These are phyloP conservation scores for Pangasius sanitwongsei DNA, from an alignment of 2,797 vertebrate genomes.

Conservation along the genomic window DNA sequence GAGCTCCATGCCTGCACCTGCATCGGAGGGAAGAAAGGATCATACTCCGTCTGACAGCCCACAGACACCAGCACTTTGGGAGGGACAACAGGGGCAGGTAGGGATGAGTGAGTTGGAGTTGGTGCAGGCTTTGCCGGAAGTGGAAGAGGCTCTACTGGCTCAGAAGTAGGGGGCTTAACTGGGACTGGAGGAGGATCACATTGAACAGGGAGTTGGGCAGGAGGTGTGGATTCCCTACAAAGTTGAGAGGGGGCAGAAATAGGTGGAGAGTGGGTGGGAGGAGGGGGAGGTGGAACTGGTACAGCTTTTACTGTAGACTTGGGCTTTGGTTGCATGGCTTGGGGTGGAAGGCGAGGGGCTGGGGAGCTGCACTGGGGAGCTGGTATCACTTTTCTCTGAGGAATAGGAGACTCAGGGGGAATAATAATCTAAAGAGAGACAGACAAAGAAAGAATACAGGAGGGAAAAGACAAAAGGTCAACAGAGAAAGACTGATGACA, in stretches of 20 bases:
- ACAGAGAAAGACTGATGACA: constrained; percentile 32
- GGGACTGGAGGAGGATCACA: constrained; percentile 46
- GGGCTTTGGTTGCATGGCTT: constrained; percentile 47
- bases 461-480: constrained; percentile 53
- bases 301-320: constrained; percentile 50
- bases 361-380: constrained; percentile 59
- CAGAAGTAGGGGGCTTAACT: constrained; percentile 31
- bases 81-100: constrained; percentile 28
- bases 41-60: constrained; percentile 83
- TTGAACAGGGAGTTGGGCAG: constrained; percentile 59
- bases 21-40: constrained; percentile 69
- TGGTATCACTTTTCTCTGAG: constrained; percentile 78
- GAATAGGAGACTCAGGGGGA: constrained; percentile 79
- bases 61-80: constrained; percentile 75
- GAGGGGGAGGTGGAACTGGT: constrained; percentile 58
- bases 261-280: constrained; percentile 59
- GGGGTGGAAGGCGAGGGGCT: constrained; percentile 53
- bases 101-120: constrained; percentile 20
- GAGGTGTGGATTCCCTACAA: constrained; percentile 49
- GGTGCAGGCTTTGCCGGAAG: constrained; percentile 43
- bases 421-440: constrained; percentile 78
- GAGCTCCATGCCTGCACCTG: constrained; percentile 78
- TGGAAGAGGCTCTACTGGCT: constrained; percentile 35
- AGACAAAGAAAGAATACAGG: constrained; percentile 35
- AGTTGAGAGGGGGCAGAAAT: constrained; percentile 53